Evolutionary conservation across 2,888 invertebrate species (phyloP), one percentile per base, ranked within the genome.

Genomic region (Pandemis corylana): DNA sequence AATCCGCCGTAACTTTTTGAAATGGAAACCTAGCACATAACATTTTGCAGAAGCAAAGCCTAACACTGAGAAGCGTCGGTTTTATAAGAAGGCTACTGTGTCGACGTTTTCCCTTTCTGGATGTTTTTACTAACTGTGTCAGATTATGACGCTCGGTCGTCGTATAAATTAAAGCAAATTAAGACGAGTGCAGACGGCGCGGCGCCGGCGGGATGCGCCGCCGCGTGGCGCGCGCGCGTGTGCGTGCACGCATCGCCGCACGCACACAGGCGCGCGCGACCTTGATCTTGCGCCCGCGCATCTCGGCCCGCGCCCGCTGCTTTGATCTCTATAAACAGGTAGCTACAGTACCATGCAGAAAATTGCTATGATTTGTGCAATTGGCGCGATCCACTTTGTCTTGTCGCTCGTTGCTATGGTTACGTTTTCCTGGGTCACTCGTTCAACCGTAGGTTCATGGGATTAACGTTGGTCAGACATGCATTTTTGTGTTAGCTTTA

Each of bases 261-360:
- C 63, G 6, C 68, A 20, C 65, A 15, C 61, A 36, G 49, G n/a
- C 51, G 20, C 42, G 61, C 61, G 59, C 59, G 63, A 64, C 73
- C 73, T 73, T 73, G 73, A 73, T 68, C 73, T 73, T 68, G 68
- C 46, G 41, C 44, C 36, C 13, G 73, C 64, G 73, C 68, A 73
- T 73, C 73, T 69, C 59, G 46, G 49, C 15, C 15, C 44, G 62
- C 49, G 44, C 9, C 5, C 64, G 6, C 20, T 42, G 15, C 10
- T n/a, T 42, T 63, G 42, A n/a, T 42, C 41, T 51, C 53, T 56
- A 15, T 7, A 2, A 5, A 56, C 9, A 15, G 7, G 3, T 2
- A 7, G 20, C 9, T 15, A 12, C 28, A 36, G 28, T 36, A 36
- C 28, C 4, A 59, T 59, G 56, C 56, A 2, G 20, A 10, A 56